Evolutionary conservation across 2,888 invertebrate species (phyloP).

Genomic region (Drosophila testacea): DNA sequence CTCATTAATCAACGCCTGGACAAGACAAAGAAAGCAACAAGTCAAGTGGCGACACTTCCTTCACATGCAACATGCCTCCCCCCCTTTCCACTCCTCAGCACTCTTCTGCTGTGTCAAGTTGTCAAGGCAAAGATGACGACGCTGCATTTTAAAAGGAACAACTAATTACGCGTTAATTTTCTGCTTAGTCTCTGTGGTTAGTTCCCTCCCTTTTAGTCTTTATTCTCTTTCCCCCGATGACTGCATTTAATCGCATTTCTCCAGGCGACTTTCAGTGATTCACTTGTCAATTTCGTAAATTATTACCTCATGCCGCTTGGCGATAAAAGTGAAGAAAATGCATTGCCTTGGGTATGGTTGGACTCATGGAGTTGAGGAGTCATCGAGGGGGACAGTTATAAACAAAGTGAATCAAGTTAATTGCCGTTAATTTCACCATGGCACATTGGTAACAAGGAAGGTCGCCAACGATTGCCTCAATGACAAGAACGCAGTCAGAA

Average conservation of each 20-base stretch:
- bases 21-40: slow-evolving; percentile 68
- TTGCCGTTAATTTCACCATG: slow-evolving; percentile 77
- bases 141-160: slow-evolving; percentile 69
- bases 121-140: slow-evolving; percentile 53
- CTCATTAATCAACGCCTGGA: slow-evolving; percentile 70
- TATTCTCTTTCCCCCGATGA: neutral
- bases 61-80: slow-evolving; percentile 18
- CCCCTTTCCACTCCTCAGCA: neutral
- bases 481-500: slow-evolving; percentile 26
- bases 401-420: slow-evolving; percentile 76
- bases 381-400: slow-evolving; percentile 16
- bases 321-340: slow-evolving; percentile 55
- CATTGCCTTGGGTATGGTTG: slow-evolving; percentile 14
- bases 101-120: neutral
- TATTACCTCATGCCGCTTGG: slow-evolving; percentile 64
- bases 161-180: slow-evolving; percentile 81
- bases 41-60: slow-evolving; percentile 74
- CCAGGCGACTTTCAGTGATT: slow-evolving; percentile 55
- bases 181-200: slow-evolving; percentile 49
- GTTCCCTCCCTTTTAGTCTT: neutral
- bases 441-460: slow-evolving; percentile 72
- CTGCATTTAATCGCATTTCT: slow-evolving; percentile 21
- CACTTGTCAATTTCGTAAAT: slow-evolving; percentile 78
- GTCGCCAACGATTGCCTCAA: slow-evolving; percentile 43
- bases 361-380: neutral